These are phyloP conservation scores for Myotis daubentonii DNA, from an alignment of 2,797 vertebrate genomes.

Conservation along the genomic window DNA sequence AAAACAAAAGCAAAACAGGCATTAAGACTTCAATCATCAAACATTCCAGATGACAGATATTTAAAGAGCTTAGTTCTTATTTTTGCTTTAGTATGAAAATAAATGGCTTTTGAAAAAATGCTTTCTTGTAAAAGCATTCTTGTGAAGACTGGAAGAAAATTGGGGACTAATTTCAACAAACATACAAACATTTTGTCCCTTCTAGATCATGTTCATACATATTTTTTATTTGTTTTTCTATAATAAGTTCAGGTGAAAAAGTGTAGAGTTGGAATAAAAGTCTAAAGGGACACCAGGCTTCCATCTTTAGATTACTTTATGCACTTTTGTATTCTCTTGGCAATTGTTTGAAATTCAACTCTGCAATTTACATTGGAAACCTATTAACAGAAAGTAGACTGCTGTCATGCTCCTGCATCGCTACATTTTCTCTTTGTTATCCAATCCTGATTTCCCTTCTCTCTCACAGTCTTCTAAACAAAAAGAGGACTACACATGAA, in stretches of 20 bases:
- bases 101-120: slow-evolving; percentile 7
- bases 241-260: not conserved
- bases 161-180: not conserved
- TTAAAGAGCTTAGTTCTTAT: not conserved
- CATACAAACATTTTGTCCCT: not conserved
- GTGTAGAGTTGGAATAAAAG: not conserved
- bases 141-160: not conserved
- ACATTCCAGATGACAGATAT: slow-evolving; percentile 1
- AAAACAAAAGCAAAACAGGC: slow-evolving; percentile 33
- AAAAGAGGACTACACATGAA: not conserved
- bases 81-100: slow-evolving; percentile 18
- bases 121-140: slow-evolving; percentile 27
- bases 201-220: not conserved
- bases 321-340: not conserved
- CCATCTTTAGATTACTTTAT: not conserved
- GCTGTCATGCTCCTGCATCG: not conserved
- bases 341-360: slow-evolving; percentile 24
- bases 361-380: not conserved
- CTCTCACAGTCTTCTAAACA: not conserved
- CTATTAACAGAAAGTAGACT: not conserved
- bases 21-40: not conserved
- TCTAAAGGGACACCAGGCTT: not conserved
- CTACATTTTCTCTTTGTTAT: not conserved
- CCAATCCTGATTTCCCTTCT: not conserved
- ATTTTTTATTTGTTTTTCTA: slow-evolving; percentile 51